Evolutionary conservation across 1,140 invertebrate genomes (phyloP).

Genomic region (Zaprionus capensis): DNA sequence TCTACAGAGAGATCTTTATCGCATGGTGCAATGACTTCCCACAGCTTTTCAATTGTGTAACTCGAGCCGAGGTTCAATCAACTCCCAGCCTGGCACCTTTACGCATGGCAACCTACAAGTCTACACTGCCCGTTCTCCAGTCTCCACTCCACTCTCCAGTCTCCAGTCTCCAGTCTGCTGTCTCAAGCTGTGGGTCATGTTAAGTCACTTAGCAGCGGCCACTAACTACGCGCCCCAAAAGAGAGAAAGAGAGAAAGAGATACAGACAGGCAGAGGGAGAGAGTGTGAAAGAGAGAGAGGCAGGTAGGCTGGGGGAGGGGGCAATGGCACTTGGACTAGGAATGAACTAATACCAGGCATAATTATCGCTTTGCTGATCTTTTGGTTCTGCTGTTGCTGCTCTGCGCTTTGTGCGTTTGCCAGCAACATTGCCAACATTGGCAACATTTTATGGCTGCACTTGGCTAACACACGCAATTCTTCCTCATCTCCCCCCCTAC

Average conservation of each 20-base stretch:
- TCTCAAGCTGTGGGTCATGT: conserved; percentile 62
- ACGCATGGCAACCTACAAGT: conserved; percentile 67
- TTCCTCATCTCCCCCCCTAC: not conserved
- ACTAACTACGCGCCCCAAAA: conserved; percentile 34
- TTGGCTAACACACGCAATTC: conserved; percentile 64
- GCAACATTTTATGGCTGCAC: conserved; percentile 57
- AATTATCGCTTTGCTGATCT: conserved; percentile 81
- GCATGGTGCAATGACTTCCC: conserved; percentile 76
- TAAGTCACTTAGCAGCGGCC: conserved; percentile 60
- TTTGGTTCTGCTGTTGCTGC: conserved; percentile 54
- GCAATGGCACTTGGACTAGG: conserved; percentile 3
- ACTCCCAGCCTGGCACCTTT: conserved; percentile 75
- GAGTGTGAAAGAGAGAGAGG: not conserved
- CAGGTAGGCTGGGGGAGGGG: not conserved
- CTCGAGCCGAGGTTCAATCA: conserved; percentile 74
- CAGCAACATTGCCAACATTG: conserved; percentile 62
- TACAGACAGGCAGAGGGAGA: not conserved
- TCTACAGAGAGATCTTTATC: conserved; percentile 62
- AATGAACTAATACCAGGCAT: conserved; percentile 76
- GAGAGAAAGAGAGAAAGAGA: not conserved
- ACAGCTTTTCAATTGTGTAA: conserved; percentile 79
- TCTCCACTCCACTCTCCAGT: not conserved
- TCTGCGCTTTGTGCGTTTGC: conserved; percentile 46
- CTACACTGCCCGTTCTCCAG: not conserved
- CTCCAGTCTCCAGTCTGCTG: conserved; percentile 16